Evolutionary conservation across 2,113 vertebrate genomes (phyloP).

Genomic region (Planiliza haematocheilus): DNA sequence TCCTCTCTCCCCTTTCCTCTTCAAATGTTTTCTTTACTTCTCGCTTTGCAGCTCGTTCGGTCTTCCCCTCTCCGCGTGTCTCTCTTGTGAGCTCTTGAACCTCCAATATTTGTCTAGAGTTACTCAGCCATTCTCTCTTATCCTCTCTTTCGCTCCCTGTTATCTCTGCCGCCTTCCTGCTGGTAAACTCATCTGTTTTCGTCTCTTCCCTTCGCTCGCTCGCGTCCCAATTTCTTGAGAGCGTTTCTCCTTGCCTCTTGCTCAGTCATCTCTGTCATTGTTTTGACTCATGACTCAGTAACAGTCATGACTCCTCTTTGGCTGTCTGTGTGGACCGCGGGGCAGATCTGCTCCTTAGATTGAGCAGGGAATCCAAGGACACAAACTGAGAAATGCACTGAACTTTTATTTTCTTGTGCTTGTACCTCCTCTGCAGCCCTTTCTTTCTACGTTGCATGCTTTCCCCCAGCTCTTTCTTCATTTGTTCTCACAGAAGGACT

Average conservation of each 20-base stretch:
- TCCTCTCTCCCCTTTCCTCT: constrained; percentile 47
- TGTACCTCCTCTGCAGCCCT: neutral
- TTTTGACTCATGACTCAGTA: constrained; percentile 38
- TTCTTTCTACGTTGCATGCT: neutral
- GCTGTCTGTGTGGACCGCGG: constrained; percentile 13
- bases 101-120: constrained; percentile 67
- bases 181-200: neutral
- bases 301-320: constrained; percentile 18
- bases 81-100: constrained; percentile 63
- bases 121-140: constrained; percentile 56
- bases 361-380: constrained; percentile 11
- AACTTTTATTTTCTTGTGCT: neutral
- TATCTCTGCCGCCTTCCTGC: constrained; percentile 26
- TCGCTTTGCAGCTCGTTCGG: constrained; percentile 29
- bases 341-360: constrained; percentile 6
- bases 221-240: constrained; percentile 8
- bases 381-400: neutral
- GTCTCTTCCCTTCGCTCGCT: neutral
- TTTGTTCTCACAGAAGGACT: neutral
- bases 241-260: neutral
- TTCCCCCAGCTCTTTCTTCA: neutral
- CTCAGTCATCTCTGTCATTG: constrained; percentile 10
- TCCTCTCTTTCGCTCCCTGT: constrained; percentile 29
- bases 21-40: constrained; percentile 59
- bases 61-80: constrained; percentile 38